Percentiles rank a stretch among this genome's conserved stretches.
These are phyloP conservation scores for Myanophis thanlyinensis DNA, from an alignment of 2,113 vertebrate species.

Conservation along the genomic window DNA sequence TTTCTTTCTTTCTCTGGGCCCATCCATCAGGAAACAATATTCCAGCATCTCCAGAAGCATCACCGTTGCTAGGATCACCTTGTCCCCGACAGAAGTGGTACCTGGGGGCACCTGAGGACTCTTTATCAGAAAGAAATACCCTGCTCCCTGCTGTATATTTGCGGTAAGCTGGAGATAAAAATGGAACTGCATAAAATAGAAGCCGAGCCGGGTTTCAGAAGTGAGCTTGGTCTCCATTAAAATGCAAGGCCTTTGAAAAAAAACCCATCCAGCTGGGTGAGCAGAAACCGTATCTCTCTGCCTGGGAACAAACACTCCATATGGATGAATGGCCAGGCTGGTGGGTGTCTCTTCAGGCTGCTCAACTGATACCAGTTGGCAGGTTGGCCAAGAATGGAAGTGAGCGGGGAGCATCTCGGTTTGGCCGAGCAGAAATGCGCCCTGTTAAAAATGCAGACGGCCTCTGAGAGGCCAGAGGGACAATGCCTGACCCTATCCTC, in stretches of 20 bases:
- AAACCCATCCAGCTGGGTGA: constrained; percentile 40
- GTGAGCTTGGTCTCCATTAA: constrained; percentile 42
- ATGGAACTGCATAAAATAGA: constrained; percentile 27
- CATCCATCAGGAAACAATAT: background rate
- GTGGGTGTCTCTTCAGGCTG: constrained; percentile 38
- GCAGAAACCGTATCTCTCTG: constrained; percentile 55
- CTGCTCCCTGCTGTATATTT: background rate
- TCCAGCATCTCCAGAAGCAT: background rate
- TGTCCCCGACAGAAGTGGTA: background rate
- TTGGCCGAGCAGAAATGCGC: background rate
- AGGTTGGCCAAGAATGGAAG: background rate
- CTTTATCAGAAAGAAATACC: background rate
- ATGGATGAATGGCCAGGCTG: constrained; percentile 55
- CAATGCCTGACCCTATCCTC: background rate
- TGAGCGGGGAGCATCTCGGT: background rate
- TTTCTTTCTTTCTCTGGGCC: background rate
- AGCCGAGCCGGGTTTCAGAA: constrained; percentile 40
- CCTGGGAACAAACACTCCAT: constrained; percentile 67
- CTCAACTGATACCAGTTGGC: background rate
- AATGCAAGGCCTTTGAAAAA: constrained; percentile 28
- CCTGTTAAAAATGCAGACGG: background rate
- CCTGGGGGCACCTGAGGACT: constrained; percentile 32
- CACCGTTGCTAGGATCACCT: background rate
- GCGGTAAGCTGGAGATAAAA: constrained; percentile 21
- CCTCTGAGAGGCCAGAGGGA: background rate